A percentile compares a stretch with the other conserved stretches of the same genome.
These are phyloP conservation scores for Tangachromis dhanisi DNA, from an alignment of 2,113 vertebrate species.

Conservation along the genomic window DNA sequence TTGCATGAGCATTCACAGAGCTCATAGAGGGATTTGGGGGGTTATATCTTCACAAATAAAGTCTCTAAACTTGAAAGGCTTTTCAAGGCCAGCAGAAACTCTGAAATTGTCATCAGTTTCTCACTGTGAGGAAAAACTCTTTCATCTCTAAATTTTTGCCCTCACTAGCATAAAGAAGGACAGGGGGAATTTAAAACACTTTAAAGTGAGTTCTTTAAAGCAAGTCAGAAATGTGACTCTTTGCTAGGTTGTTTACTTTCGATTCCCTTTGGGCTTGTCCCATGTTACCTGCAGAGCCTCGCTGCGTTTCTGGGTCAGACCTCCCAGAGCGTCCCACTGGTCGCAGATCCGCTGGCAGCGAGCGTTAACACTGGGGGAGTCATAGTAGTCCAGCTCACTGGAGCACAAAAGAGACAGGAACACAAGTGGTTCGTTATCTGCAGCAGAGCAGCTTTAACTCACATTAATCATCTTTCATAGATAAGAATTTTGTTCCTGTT, in stretches of 20 bases:
- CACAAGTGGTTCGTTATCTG: background rate
- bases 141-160: background rate
- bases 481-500: background rate
- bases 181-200: background rate
- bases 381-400: conserved; percentile 98
- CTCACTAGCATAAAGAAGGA: background rate
- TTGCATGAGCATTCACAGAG: background rate
- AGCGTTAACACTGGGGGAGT: conserved; percentile 94
- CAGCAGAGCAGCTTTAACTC: background rate
- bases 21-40: background rate
- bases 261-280: background rate
- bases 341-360: conserved; percentile 98
- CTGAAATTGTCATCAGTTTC: background rate
- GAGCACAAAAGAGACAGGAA: background rate
- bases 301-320: conserved; percentile 89
- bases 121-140: background rate
- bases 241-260: background rate
- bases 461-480: background rate
- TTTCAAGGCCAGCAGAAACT: background rate
- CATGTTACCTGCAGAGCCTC: conserved; percentile 89
- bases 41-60: background rate
- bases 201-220: background rate
- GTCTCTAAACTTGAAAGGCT: background rate
- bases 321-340: conserved; percentile 93
- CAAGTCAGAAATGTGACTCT: background rate